phyloP scores from a whole-genome alignment of 2,113 vertebrate species.

The Hyla sarda region DNA sequence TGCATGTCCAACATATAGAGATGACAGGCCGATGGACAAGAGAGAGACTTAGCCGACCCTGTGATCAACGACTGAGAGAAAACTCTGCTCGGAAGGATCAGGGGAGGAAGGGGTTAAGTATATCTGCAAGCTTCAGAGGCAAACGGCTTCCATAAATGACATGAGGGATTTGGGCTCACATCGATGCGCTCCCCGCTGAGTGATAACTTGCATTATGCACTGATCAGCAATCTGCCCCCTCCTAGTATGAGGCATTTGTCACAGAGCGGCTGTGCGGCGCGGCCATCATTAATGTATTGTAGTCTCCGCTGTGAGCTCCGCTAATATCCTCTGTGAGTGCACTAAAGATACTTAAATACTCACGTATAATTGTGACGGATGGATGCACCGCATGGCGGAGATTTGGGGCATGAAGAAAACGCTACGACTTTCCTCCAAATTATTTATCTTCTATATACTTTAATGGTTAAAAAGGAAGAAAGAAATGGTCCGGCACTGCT shows the following conservation, averaged over 20 bases:
- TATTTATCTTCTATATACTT: not conserved
- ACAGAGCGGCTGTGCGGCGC: not conserved
- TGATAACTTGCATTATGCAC: conserved; percentile 46
- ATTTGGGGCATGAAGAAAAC: not conserved
- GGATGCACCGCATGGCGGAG: not conserved
- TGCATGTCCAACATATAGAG: too few relatives aligned
- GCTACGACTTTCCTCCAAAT: not conserved
- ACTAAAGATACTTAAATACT: conserved; percentile 9
- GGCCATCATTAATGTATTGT: conserved; percentile 13
- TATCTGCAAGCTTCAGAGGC: not conserved
- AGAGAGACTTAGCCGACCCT: not conserved
- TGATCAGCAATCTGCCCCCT: conserved; percentile 36
- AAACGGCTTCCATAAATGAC: conserved; percentile 19
- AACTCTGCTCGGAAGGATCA: not conserved
- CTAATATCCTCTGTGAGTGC: conserved; percentile 1
- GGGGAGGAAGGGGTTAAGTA: not conserved
- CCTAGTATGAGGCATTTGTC: conserved; percentile 13
- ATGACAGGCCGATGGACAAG: not conserved
- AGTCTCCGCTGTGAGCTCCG: not conserved
- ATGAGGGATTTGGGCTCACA: conserved; percentile 27
- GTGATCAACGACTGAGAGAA: too few relatives aligned
- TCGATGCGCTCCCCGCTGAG: conserved; percentile 38
- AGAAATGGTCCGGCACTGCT: too few relatives aligned
- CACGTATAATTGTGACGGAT: conserved; percentile 29
- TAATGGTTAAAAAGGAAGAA: not conserved